Evolutionary conservation across 2,888 invertebrate genomes (phyloP).

Genomic region (Lycocerus yunnanus): DNA sequence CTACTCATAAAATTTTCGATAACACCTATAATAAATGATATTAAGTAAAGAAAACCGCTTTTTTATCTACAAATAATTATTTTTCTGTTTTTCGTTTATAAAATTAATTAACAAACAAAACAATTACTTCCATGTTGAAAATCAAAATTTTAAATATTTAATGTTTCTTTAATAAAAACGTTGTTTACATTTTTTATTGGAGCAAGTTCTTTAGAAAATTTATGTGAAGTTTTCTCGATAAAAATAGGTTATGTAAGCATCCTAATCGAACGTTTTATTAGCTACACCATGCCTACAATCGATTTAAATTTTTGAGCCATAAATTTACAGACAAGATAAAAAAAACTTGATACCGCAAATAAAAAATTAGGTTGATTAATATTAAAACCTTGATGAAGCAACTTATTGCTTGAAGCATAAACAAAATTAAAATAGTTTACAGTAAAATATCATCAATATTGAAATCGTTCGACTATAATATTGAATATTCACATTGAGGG

Average conservation of each 20-base stretch:
- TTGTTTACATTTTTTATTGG: background rate
- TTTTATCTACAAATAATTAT: background rate
- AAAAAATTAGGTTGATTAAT: background rate
- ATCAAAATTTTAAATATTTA: background rate
- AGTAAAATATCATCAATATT: background rate
- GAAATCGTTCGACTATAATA: background rate
- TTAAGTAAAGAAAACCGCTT: background rate
- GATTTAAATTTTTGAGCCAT: background rate
- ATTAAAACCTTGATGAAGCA: background rate
- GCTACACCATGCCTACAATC: background rate
- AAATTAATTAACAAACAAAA: background rate
- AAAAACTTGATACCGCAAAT: background rate
- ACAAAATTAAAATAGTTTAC: background rate
- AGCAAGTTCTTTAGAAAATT: background rate
- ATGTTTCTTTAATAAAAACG: background rate
- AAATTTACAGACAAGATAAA: background rate
- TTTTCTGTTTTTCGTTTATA: background rate
- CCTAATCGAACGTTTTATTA: background rate
- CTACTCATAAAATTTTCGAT: background rate
- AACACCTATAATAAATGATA: background rate
- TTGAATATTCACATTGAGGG: background rate
- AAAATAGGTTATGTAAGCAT: background rate
- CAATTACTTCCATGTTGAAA: background rate
- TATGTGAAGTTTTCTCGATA: background rate
- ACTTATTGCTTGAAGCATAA: background rate